Percentiles rank a stretch among this genome's conserved stretches.
phyloP scores from a whole-genome alignment of 2,888 invertebrate genomes.

The Norana najaformis region DNA sequence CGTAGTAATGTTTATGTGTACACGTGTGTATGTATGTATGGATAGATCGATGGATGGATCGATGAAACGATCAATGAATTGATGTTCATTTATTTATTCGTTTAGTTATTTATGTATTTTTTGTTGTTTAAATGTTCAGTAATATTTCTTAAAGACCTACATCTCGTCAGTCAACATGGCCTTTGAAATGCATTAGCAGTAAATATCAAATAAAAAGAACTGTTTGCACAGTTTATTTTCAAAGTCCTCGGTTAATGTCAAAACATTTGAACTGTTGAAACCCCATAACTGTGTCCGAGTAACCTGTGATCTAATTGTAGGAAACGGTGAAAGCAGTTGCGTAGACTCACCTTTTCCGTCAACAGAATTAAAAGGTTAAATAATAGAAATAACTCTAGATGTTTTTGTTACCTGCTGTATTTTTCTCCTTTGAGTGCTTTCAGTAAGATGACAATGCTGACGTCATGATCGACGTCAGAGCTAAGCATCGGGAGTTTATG shows the following conservation, averaged over 20 bases:
- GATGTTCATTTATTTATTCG: background rate
- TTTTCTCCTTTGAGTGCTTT: background rate
- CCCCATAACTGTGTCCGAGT: background rate
- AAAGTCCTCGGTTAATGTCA: background rate
- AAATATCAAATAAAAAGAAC: background rate
- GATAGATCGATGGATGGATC: background rate
- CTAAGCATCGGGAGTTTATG: no score
- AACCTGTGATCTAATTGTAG: no score
- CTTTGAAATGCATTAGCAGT: background rate
- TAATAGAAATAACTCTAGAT: no score
- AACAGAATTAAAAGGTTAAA: no score
- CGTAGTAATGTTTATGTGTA: no score
- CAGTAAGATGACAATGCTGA: no score
- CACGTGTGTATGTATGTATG: background rate
- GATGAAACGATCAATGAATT: background rate
- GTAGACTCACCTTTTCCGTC: no score
- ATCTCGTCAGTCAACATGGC: no score
- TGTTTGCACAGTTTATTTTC: background rate
- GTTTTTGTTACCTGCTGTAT: background rate
- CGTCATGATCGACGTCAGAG: no score
- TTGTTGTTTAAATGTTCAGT: background rate
- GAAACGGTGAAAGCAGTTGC: no score
- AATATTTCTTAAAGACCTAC: no score
- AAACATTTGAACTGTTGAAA: background rate
- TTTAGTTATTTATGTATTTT: no score